Evolutionary conservation across 2,113 vertebrate genomes (phyloP), one percentile per base, ranked within the genome.

Genomic region (Mugil cephalus): DNA sequence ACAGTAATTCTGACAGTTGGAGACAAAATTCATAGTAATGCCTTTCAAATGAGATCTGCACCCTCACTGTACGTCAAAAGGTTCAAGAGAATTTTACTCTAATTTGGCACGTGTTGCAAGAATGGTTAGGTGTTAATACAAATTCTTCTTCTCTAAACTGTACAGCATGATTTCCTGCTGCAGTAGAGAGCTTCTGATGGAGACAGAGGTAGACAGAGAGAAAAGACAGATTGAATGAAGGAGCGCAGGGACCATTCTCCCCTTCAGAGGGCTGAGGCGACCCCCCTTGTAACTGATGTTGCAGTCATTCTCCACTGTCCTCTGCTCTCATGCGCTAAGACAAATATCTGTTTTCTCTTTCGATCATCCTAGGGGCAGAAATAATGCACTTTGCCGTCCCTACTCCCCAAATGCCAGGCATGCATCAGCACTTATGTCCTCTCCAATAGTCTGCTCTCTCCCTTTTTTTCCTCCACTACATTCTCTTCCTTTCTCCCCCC

Each of bases 271-370:
- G 68, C 63, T 60, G 48, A 17, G 45, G 47, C 14, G 11, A 61
- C 58, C 79, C 72, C 55, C 69, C 7, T 82, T 74, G 60, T 85
- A 82, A 86, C 71, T 38, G 79, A 87, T 80, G 76, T 79, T 43
- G 48, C 43, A 70, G 71, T 24, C 73, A 69, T 82, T 74, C 63
- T 59, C 59, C 6, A 39, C 72, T n/a, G 55, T 78, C 79, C 80
- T 81, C 54, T 64, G 78, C 69, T 82, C 82, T 74, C 71, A 64
- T 47, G 59, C 69, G 56, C 38, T 52, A 77, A 77, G 79, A 89
- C 72, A 89, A 89, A 87, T 88, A 78, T 83, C 62, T 87, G 81
- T 91, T 85, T 84, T 75, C 72, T 69, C 65, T 69, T 61, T 87
- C 73, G 30, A 81, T 82, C 83, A 78, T 83, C 76, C 69, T 63